These are phyloP conservation scores for Drosophila phalerata DNA, from an alignment of 2,888 invertebrate species.

Conservation along the genomic window DNA sequence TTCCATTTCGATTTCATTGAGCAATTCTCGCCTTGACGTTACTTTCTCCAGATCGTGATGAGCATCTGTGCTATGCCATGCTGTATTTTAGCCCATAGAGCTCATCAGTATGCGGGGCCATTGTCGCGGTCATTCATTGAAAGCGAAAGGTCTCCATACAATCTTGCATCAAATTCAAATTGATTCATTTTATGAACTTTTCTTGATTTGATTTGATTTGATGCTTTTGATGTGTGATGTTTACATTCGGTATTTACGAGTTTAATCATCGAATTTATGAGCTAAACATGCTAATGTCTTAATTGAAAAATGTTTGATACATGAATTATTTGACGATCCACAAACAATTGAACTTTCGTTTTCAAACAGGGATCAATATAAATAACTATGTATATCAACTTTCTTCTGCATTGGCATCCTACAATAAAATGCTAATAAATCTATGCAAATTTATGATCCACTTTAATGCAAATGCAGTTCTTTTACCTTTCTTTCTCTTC, in stretches of 20 bases:
- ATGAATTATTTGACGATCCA: slow-evolving; percentile 39
- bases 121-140: slow-evolving; percentile 66
- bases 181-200: slow-evolving; percentile 61
- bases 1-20: slow-evolving; percentile 64
- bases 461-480: slow-evolving; percentile 19
- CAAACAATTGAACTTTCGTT: slow-evolving; percentile 59
- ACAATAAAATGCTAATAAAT: slow-evolving; percentile 15
- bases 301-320: slow-evolving; percentile 58
- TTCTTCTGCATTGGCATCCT: slow-evolving; percentile 45
- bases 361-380: slow-evolving; percentile 43
- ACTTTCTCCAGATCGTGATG: slow-evolving; percentile 75
- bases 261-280: slow-evolving; percentile 61
- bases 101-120: slow-evolving; percentile 73
- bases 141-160: slow-evolving; percentile 69
- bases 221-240: slow-evolving; percentile 48
- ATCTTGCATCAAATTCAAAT: slow-evolving; percentile 58
- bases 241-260: slow-evolving; percentile 42
- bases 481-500: slow-evolving; percentile 36
- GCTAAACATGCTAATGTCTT: slow-evolving; percentile 60
- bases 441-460: slow-evolving; percentile 17
- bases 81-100: slow-evolving; percentile 7
- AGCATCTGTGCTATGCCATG: slow-evolving; percentile 43
- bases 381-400: slow-evolving; percentile 38
- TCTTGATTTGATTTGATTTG: slow-evolving; percentile 36
- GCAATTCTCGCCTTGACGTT: slow-evolving; percentile 65